These are phyloP conservation scores for Diorhabda elongata DNA, from an alignment of 1,140 invertebrate genomes.

Conservation along the genomic window DNA sequence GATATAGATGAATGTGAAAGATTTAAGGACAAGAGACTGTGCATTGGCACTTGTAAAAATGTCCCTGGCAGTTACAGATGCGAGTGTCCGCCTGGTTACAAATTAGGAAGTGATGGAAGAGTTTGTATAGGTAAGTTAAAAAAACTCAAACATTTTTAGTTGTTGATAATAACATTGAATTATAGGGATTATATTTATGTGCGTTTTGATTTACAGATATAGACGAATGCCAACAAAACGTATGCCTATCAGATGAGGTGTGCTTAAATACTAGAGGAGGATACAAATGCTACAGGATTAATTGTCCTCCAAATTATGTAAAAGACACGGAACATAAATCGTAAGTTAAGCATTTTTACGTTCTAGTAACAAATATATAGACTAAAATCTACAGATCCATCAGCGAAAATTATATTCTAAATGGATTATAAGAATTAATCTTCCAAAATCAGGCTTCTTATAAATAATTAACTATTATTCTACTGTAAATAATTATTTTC, in stretches of 20 bases:
- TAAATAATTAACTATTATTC: neutral
- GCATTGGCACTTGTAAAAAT: conserved; percentile 84
- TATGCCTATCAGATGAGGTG: conserved; percentile 65
- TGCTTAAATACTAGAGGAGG: conserved; percentile 89
- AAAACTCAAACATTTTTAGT: neutral
- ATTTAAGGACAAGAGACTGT: conserved; percentile 65
- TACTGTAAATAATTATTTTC: neutral
- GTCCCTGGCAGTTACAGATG: conserved; percentile 83
- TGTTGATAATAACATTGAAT: too few relatives aligned
- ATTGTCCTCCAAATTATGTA: conserved; percentile 78
- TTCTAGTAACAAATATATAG: neutral
- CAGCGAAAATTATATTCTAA: too few relatives aligned
- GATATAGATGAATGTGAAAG: conserved; percentile 87
- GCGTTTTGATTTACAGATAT: conserved; percentile 61
- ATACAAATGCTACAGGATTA: conserved; percentile 79
- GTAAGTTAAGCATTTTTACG: conserved; percentile 51
- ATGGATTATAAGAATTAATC: too few relatives aligned
- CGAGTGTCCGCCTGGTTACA: conserved; percentile 81
- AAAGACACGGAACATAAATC: conserved; percentile 68
- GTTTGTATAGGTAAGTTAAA: conserved; percentile 66
- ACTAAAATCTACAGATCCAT: too few relatives aligned
- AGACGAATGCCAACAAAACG: conserved; percentile 74
- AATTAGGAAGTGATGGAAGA: conserved; percentile 61
- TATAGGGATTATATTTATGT: too few relatives aligned
- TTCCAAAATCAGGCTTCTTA: too few relatives aligned